Conservation (phyloP, 1,140 invertebrate species). For the Coptotermes formosanus region DNA sequence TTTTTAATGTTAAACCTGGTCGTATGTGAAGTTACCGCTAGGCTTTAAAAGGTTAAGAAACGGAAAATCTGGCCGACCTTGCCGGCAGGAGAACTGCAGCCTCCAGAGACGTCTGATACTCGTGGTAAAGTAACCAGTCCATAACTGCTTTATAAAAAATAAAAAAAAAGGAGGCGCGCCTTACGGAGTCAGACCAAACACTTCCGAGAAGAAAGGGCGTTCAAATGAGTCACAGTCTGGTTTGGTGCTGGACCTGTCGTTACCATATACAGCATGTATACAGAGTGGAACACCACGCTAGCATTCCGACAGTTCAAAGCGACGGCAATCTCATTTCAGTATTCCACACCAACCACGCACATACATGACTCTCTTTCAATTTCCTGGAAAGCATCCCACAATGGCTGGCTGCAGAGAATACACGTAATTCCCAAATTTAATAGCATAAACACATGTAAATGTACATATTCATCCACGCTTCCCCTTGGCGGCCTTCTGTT, state of each 20-base stretch:
- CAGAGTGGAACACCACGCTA: neutral
- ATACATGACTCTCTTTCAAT: neutral
- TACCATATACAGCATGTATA: neutral
- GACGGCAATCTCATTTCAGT: neutral
- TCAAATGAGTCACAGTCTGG: neutral
- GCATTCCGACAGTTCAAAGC: neutral
- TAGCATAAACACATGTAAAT: too few relatives aligned
- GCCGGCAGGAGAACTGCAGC: neutral
- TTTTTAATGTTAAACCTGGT: too few relatives aligned
- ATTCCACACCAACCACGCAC: neutral
- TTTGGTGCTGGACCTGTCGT: neutral
- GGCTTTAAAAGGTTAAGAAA: too few relatives aligned
- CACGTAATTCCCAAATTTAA: too few relatives aligned
- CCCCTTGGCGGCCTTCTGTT: too few relatives aligned
- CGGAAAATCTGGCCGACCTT: neutral
- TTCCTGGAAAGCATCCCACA: too few relatives aligned
- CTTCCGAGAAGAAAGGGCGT: neutral
- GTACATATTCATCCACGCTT: too few relatives aligned
- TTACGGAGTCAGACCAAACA: neutral
- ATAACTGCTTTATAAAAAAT: too few relatives aligned
- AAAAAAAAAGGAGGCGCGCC: neutral
- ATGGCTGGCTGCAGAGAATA: too few relatives aligned
- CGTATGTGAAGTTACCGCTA: too few relatives aligned
- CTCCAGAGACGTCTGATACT: neutral
- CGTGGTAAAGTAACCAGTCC: neutral